These are phyloP conservation scores for Ochotona curzoniae DNA, from an alignment of 2,113 vertebrate genomes.

Conservation along the genomic window DNA sequence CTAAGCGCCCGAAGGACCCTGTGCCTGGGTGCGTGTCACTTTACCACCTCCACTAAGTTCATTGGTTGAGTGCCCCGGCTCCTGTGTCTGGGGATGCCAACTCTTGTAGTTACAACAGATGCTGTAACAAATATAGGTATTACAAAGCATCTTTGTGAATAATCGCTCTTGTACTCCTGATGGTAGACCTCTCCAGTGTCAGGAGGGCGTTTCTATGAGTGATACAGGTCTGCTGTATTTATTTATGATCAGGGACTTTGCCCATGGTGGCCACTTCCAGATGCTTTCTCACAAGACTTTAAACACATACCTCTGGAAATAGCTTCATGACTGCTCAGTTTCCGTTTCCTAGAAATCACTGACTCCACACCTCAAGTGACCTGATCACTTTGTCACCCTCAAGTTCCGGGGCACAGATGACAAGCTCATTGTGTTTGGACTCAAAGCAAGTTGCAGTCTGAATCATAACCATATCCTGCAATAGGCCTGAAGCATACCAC, in stretches of 20 bases:
- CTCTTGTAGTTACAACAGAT: not conserved
- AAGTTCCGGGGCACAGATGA: not conserved
- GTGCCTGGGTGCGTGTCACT: not conserved
- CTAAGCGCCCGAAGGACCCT: not conserved
- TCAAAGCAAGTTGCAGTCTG: not conserved
- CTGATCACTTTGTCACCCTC: not conserved
- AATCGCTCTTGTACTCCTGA: not conserved
- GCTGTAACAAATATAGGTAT: not conserved
- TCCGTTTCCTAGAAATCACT: constrained; percentile 47
- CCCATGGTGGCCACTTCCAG: not conserved
- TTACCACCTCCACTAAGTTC: not conserved
- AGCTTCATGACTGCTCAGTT: not conserved
- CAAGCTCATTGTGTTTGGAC: not conserved
- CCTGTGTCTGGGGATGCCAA: not conserved
- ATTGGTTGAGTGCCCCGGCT: not conserved
- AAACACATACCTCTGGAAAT: not conserved
- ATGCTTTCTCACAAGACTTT: not conserved
- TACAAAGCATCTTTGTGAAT: not conserved
- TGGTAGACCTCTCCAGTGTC: not conserved
- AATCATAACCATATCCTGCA: not conserved
- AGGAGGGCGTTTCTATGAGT: not conserved
- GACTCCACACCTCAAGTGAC: constrained; percentile 19
- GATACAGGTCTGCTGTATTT: not conserved
- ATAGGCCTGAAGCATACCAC: not conserved
- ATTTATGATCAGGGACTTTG: not conserved